A percentile compares a stretch with the other conserved stretches of the same genome.
These are phyloP conservation scores for Equus quagga DNA, from an alignment of 2,113 vertebrate genomes.

Conservation along the genomic window DNA sequence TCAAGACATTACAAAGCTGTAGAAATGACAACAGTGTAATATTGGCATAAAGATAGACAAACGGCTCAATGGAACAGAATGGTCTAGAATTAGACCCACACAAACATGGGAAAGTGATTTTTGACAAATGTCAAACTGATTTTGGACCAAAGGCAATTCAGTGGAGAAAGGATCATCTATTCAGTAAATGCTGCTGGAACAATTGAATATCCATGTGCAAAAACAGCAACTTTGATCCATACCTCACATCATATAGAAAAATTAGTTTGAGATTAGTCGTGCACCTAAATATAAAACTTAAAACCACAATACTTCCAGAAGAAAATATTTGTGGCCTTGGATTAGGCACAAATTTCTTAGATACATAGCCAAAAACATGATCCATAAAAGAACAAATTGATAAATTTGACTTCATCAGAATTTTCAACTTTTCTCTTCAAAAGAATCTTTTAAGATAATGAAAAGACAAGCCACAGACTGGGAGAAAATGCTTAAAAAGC, in stretches of 20 bases:
- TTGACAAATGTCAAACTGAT: background rate
- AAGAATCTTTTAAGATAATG: background rate
- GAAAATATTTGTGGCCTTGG: background rate
- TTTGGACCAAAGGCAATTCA: background rate
- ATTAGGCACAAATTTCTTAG: background rate
- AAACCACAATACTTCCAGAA: background rate
- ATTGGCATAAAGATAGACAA: background rate
- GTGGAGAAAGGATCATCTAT: background rate
- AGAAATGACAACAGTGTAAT: background rate
- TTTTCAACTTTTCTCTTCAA: slow-evolving; percentile 9
- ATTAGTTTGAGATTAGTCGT: slow-evolving; percentile 6
- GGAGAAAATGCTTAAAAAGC: background rate
- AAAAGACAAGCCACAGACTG: background rate
- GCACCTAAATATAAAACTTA: background rate
- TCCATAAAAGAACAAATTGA: background rate
- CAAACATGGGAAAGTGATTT: background rate
- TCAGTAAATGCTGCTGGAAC: background rate
- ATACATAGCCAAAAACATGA: background rate
- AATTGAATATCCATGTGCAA: background rate
- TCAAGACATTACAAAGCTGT: background rate
- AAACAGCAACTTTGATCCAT: background rate
- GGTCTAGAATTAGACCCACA: background rate
- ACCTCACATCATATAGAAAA: background rate
- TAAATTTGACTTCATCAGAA: background rate
- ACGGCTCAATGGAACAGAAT: background rate